phyloP scores from a whole-genome alignment of 2,113 vertebrate species.

The Todiramphus saurophagus region DNA sequence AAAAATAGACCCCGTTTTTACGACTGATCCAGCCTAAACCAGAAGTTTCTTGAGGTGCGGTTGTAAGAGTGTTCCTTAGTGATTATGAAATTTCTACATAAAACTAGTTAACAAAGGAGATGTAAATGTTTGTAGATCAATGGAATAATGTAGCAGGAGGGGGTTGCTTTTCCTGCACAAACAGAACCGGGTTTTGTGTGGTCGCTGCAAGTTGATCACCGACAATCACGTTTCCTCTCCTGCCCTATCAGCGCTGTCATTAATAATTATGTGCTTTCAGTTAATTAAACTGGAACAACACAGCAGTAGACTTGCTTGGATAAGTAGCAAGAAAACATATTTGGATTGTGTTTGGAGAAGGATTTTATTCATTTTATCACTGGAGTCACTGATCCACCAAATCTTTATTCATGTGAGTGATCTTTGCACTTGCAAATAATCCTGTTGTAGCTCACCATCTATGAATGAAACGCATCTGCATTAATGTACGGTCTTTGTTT shows the following conservation, averaged over 20 bases:
- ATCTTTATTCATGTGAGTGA: constrained; percentile 65
- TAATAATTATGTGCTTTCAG: constrained; percentile 42
- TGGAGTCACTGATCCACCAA: constrained; percentile 23
- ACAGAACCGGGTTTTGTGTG: constrained; percentile 62
- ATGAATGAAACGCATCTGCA: constrained; percentile 16
- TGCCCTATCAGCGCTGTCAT: not conserved
- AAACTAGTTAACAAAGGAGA: constrained; percentile 78
- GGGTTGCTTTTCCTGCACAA: constrained; percentile 69
- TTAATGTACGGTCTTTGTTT: constrained; percentile 24
- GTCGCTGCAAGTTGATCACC: constrained; percentile 54
- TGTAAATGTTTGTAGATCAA: constrained; percentile 81
- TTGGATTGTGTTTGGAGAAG: constrained; percentile 15
- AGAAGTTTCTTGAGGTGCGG: constrained; percentile 54
- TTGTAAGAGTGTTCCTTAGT: constrained; percentile 56
- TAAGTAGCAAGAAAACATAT: not conserved
- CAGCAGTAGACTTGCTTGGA: constrained; percentile 3
- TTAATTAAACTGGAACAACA: constrained; percentile 42
- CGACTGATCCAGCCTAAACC: not conserved
- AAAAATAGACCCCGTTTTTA: constrained; percentile 27
- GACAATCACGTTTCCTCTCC: constrained; percentile 25
- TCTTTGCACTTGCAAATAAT: constrained; percentile 62
- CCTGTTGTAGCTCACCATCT: constrained; percentile 7
- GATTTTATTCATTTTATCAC: constrained; percentile 25
- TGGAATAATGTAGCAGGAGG: constrained; percentile 81
- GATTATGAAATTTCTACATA: constrained; percentile 76